Conservation (phyloP, 2,888 invertebrate species). For the Neoaliturus tenellus region DNA sequence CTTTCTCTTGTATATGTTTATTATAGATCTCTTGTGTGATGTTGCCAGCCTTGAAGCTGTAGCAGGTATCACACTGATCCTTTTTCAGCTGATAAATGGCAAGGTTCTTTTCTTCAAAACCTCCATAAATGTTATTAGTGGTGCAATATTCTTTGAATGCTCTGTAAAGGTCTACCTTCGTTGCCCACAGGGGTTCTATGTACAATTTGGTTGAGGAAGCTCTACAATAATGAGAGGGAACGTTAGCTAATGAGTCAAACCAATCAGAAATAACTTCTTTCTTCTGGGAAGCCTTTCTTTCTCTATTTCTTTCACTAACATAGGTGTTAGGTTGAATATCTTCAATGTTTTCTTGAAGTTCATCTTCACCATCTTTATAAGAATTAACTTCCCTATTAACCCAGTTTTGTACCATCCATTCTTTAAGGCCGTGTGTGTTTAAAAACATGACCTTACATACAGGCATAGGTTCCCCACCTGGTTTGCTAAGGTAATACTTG, state of each 20-base stretch:
- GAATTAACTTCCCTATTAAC: conserved; percentile 6
- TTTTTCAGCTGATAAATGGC: conserved; percentile 60
- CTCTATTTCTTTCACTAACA: too few species aligned
- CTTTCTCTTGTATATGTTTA: conserved; percentile 47
- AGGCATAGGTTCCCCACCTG: conserved; percentile 1
- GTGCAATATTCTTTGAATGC: conserved; percentile 42
- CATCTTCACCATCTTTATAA: not conserved
- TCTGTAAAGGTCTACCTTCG: conserved; percentile 46
- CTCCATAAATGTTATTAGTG: conserved; percentile 26
- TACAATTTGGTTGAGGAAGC: conserved; percentile 35
- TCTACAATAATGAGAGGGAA: conserved; percentile 55
- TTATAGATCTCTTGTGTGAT: conserved; percentile 44
- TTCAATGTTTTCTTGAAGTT: not conserved
- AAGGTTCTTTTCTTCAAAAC: conserved; percentile 46
- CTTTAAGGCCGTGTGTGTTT: conserved; percentile 40
- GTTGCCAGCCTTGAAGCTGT: conserved; percentile 37
- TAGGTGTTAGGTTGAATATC: not conserved
- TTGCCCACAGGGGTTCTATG: conserved; percentile 41
- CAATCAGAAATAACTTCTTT: not conserved
- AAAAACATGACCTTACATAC: conserved; percentile 48
- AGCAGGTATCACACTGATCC: conserved; percentile 56
- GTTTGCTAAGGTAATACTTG: conserved; percentile 21
- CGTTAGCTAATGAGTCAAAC: conserved; percentile 49
- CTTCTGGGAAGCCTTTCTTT: not conserved
- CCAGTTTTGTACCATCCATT: conserved; percentile 51